Conservation (phyloP, 2,797 vertebrate genomes). For the Astyanax mexicanus region DNA sequence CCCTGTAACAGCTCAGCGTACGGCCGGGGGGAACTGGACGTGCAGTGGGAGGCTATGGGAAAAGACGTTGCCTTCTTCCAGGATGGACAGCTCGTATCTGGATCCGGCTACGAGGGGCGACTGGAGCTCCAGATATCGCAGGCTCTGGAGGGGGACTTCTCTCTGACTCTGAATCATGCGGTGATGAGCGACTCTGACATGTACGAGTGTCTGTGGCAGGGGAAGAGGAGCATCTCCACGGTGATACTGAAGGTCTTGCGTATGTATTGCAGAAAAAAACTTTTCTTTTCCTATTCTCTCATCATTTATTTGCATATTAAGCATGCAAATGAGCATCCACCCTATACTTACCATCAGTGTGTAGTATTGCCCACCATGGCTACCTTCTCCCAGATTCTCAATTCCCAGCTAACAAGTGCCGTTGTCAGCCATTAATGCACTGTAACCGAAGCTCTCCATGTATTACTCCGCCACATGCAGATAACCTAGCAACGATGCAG, state of each 20-base stretch:
- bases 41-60: constrained; percentile 59
- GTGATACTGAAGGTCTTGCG: constrained; percentile 46
- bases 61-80: constrained; percentile 35
- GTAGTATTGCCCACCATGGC: no score
- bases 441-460: no score
- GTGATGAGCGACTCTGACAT: constrained; percentile 48
- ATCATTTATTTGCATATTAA: no score
- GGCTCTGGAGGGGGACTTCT: constrained; percentile 40
- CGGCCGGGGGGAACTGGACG: background rate
- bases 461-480: no score
- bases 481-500: no score
- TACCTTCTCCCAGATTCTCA: no score
- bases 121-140: constrained; percentile 7
- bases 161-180: constrained; percentile 31
- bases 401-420: no score
- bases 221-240: constrained; percentile 28
- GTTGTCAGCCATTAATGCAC: no score
- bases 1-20: constrained; percentile 46
- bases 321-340: no score
- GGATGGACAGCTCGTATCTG: background rate
- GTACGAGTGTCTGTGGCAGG: constrained; percentile 58
- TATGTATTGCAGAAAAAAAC: constrained; percentile 28
- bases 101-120: constrained; percentile 17
- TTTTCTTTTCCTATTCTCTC: no score
- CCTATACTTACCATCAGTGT: no score